These are phyloP conservation scores for Gymnocephalus cernua DNA, from an alignment of 2,113 vertebrate species.

Conservation along the genomic window DNA sequence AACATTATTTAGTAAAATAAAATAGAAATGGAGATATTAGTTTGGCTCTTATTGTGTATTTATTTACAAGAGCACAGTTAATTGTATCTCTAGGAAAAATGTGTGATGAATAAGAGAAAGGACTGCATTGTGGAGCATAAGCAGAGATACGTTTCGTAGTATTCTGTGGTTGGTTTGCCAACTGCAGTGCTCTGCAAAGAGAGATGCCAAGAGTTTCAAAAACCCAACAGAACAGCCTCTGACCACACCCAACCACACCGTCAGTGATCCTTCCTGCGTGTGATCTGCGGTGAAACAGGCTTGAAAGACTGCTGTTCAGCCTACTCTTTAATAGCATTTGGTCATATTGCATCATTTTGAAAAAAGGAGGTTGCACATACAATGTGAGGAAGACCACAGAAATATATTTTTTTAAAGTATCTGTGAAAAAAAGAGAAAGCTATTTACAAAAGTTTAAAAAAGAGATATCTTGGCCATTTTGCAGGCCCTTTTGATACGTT, in stretches of 20 bases:
- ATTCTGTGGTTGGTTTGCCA: conserved; percentile 9
- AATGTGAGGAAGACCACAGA: not conserved
- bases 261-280: not conserved
- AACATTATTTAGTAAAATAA: too few species aligned
- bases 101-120: conserved; percentile 5
- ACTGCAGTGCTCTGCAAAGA: not conserved
- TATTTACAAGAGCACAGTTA: not conserved
- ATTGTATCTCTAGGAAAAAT: not conserved
- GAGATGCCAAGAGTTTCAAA: too few species aligned
- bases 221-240: too few species aligned
- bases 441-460: not conserved
- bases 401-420: not conserved
- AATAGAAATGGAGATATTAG: too few species aligned
- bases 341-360: not conserved
- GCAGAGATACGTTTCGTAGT: not conserved
- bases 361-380: not conserved
- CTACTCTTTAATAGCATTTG: not conserved
- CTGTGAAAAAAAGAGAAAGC: not conserved
- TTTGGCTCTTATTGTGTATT: not conserved
- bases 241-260: not conserved
- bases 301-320: not conserved
- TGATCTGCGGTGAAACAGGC: not conserved
- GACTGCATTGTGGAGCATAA: conserved; percentile 18
- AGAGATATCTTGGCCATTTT: not conserved
- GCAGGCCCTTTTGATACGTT: not conserved